Base-by-base conservation (phyloP, 1,140 invertebrate genomes). In the Vanessa tameamea region DNA sequence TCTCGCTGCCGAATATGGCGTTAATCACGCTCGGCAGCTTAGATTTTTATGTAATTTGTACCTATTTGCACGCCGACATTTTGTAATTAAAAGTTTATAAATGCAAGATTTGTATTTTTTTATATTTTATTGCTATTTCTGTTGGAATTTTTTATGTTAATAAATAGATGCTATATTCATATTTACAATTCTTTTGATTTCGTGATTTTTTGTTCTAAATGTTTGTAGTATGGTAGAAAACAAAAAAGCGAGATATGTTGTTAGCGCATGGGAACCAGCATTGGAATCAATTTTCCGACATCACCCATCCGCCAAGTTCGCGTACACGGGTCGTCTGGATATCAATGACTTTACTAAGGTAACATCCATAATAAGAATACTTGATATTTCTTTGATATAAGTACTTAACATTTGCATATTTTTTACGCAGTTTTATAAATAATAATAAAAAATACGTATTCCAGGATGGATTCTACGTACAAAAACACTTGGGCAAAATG, bases 241-340 rank as follows among this genome's bases (percentile, higher is more conserved):
- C 66, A 92, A 87, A 48, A 77, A 87, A 47, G 84, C 87, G 0
- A 73, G 93, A 14, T 90, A 89, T 72, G 74, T 88, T 0, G 89
- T 94, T 5, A 81, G 93, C 2, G 89, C 92, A 0, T 95, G 94
- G 94, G 88, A 94, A 50, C 84, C 85, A 0, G 94, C 94, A 1
- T 82, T 94, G 6, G 90, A 94, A 20, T 83, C 90, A 0, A 87
- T 95, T 4, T 93, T 94, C 69, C 81, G 85, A 3, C 88, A 92
- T 8, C 92, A 94, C 75, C 87, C 94, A 0, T 93, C 94, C 0
- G 90, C 93, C 0, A 95, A 95, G 77, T 93, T 95, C 48, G 93
- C 94, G 0, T 93, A 94, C 75, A 94, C 90, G 0, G 94, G 94
- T 11, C 86, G 89, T 8, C 79, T 95, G 11, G 92, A 94, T 13